A percentile compares a stretch with the other conserved stretches of the same genome.
Conservation (phyloP, 1,140 invertebrate species). For the Brachionus calyciflorus region DNA sequence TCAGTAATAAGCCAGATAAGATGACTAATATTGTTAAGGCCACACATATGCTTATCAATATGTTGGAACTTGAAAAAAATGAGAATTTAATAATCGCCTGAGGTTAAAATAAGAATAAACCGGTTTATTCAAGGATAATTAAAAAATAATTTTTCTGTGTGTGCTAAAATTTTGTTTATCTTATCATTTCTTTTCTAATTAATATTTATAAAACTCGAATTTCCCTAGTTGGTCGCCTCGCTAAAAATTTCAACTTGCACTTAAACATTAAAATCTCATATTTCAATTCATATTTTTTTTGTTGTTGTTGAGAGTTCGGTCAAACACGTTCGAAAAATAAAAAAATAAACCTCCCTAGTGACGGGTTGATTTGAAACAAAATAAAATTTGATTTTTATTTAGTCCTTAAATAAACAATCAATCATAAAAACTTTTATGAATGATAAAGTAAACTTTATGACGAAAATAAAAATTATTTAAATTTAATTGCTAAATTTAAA, state of each 20-base stretch:
- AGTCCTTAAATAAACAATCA: too few relatives aligned
- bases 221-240: conserved; percentile 23
- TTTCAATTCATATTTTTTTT: not conserved
- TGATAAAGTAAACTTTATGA: too few relatives aligned
- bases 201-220: conserved; percentile 24
- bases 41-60: conserved; percentile 29
- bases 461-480: too few relatives aligned
- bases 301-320: too few relatives aligned
- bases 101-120: too few relatives aligned
- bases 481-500: too few relatives aligned
- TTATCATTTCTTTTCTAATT: conserved; percentile 37
- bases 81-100: not conserved
- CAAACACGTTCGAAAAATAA: not conserved
- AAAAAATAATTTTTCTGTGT: not conserved
- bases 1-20: not conserved
- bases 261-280: conserved; percentile 37
- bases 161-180: not conserved
- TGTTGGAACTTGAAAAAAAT: conserved; percentile 23
- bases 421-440: too few relatives aligned
- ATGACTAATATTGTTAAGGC: conserved; percentile 17
- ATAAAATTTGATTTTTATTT: not conserved
- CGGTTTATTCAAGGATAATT: conserved; percentile 26
- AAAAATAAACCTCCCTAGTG: too few relatives aligned
- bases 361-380: not conserved
- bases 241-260: not conserved